A percentile compares a stretch with the other conserved stretches of the same genome.
phyloP scores from a whole-genome alignment of 2,888 invertebrate genomes.

The Metellina segmentata region DNA sequence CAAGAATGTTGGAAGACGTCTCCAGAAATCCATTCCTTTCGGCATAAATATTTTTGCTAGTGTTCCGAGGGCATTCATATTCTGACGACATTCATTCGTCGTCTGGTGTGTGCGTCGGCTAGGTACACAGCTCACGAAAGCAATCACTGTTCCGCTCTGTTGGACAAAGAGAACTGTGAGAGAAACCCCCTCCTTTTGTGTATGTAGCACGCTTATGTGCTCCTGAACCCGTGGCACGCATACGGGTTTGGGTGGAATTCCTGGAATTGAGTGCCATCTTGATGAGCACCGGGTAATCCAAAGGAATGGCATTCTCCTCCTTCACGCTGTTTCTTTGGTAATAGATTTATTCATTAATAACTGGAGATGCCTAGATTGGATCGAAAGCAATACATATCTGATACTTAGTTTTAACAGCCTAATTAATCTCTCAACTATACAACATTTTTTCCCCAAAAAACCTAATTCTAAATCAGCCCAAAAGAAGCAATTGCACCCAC shows the following conservation, averaged over 20 bases:
- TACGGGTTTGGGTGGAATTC: background rate
- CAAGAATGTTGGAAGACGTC: background rate
- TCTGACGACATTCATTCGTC: background rate
- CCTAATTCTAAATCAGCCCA: no score
- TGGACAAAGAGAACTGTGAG: constrained; percentile 21
- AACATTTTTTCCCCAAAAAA: no score
- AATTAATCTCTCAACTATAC: no score
- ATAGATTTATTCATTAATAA: no score
- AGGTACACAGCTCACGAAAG: background rate
- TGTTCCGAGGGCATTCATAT: constrained; percentile 20
- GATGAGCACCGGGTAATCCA: no score
- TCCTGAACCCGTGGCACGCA: constrained; percentile 40
- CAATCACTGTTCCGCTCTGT: constrained; percentile 10
- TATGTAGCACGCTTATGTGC: background rate
- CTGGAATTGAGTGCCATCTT: no score
- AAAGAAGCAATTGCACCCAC: no score
- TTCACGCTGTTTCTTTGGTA: no score
- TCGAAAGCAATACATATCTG: no score
- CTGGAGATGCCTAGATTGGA: no score
- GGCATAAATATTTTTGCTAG: constrained; percentile 17
- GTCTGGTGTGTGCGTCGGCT: background rate
- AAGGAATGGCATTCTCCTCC: no score
- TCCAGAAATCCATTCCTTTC: background rate
- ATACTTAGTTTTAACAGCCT: no score
- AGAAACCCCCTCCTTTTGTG: background rate